Conservation (phyloP, 1,140 invertebrate genomes). For the Atopsyche davidsoni region DNA sequence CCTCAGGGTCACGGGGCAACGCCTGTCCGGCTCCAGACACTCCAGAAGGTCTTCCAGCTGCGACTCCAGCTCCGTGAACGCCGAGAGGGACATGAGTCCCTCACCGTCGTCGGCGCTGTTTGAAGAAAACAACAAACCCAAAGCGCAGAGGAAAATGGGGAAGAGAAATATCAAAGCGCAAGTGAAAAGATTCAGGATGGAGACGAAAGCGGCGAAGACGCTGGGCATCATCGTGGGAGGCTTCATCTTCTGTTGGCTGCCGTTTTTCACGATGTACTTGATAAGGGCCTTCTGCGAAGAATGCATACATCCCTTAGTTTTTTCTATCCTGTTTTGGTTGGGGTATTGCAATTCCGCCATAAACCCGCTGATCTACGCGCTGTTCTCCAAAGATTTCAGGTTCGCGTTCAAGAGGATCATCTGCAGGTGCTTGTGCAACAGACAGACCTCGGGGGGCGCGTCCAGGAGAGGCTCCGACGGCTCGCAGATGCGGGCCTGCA, state of each 20-base stretch:
- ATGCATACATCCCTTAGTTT: conserved; percentile 73
- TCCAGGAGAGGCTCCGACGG: conserved; percentile 57
- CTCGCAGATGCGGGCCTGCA: conserved; percentile 47
- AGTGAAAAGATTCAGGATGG: conserved; percentile 80
- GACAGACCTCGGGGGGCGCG: conserved; percentile 29
- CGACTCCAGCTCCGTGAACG: conserved; percentile 32
- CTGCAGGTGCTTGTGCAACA: conserved; percentile 69
- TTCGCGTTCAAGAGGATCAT: conserved; percentile 89
- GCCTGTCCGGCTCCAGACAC: conserved; percentile 29
- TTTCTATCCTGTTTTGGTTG: conserved; percentile 92
- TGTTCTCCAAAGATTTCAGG: conserved; percentile 89
- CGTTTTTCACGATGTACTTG: conserved; percentile 92
- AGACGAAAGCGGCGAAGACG: conserved; percentile 91
- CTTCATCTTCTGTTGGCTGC: conserved; percentile 90
- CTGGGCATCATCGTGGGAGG: conserved; percentile 90
- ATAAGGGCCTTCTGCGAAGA: conserved; percentile 74
- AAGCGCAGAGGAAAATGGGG: conserved; percentile 65
- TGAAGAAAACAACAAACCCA: conserved; percentile 56
- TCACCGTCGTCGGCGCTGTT: conserved; percentile 45
- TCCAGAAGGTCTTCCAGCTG: conserved; percentile 35
- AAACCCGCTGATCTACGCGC: conserved; percentile 87
- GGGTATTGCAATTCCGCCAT: conserved; percentile 95
- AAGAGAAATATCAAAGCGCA: conserved; percentile 81
- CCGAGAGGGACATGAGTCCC: conserved; percentile 37
- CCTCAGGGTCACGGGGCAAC: conserved; percentile 38